Percentiles rank a stretch among this genome's conserved stretches.
Evolutionary conservation across 2,113 vertebrate species (phyloP).

Genomic region (Microcebus lehilahytsara): DNA sequence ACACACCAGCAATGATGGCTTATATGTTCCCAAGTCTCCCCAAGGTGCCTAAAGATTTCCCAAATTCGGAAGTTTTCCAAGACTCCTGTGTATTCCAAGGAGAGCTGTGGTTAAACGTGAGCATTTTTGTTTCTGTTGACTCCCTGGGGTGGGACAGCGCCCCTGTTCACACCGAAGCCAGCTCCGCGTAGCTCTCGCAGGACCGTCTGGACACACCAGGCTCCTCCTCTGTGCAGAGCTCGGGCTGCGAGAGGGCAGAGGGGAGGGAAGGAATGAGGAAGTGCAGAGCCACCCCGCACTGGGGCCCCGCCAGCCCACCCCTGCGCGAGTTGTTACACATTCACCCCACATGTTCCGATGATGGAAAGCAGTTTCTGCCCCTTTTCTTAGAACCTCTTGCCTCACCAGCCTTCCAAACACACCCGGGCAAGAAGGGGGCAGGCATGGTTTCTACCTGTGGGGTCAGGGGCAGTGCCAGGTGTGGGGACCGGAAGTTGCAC

Average conservation of each 20-base stretch:
- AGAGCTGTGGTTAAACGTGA: neutral
- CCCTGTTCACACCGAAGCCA: neutral
- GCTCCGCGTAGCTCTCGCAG: neutral
- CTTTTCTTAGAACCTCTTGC: neutral
- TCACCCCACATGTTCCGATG: neutral
- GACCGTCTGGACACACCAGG: fast-evolving
- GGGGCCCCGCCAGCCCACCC: neutral
- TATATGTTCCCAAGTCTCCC: neutral
- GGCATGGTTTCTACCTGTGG: neutral
- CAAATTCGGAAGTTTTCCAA: neutral
- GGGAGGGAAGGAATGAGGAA: no score
- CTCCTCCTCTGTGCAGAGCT: neutral
- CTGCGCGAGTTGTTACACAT: neutral
- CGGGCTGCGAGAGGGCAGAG: neutral
- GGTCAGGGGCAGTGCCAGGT: neutral
- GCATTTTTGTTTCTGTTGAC: neutral
- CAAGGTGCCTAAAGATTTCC: neutral
- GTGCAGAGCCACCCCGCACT: neutral
- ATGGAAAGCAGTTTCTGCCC: neutral
- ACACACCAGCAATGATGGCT: neutral
- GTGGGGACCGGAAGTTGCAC: neutral
- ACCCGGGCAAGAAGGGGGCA: no score
- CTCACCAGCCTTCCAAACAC: neutral
- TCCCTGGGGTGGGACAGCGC: neutral
- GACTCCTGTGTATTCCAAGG: neutral